Base-by-base conservation (phyloP, 2,797 vertebrate species). In the Margarornis squamiger region DNA sequence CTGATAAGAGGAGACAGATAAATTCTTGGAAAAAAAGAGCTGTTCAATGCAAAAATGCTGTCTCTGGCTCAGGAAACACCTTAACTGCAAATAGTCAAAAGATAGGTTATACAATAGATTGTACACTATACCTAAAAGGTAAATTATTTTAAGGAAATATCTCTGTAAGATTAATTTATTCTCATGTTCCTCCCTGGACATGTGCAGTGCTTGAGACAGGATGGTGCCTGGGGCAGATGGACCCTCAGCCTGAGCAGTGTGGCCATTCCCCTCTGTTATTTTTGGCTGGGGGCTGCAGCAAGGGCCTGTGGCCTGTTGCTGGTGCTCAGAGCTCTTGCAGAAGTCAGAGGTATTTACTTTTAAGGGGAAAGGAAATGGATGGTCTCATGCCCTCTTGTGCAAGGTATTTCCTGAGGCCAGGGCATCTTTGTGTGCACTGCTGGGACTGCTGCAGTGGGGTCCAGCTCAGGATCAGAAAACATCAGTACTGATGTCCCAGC, bases 351-450 rank as follows among this genome's bases (percentile, higher is more conserved):
- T 70, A 38, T 6, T 67, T 48, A 30, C 45, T 22, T 21, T 0
- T 10, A 17, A 67, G 43, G 67, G 48, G 66, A 49, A 48, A 45
- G 45, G 52, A 41, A 51, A 11, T 2, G 23, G 22, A 14, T 0
- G 0, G 30, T 45, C 45, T 27, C 1, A 0, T 16, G 4, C 6
- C 2, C 12, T 39, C 43, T 22, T 19, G 4, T 10, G 23, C 20
- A 3, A 0, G 0, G 36, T 39, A 14, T 62, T 93, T 78, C 62
- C 52, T 29, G 12, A 32, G 76, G 29, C 27, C 21, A 6, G 9
- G 30, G 21, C 13, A 18, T 48, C 43, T 68, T n/a, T 54, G 41
- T 23, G 19, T 39, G 2, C 0, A 2, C 41, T 0, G 2, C 7
- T 58, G 9, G n/a, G 39, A 46, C 7, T 46, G 19, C 19, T 61